Evolutionary conservation across 2,888 invertebrate genomes (phyloP).

Genomic region (Aporophyla lueneburgensis): DNA sequence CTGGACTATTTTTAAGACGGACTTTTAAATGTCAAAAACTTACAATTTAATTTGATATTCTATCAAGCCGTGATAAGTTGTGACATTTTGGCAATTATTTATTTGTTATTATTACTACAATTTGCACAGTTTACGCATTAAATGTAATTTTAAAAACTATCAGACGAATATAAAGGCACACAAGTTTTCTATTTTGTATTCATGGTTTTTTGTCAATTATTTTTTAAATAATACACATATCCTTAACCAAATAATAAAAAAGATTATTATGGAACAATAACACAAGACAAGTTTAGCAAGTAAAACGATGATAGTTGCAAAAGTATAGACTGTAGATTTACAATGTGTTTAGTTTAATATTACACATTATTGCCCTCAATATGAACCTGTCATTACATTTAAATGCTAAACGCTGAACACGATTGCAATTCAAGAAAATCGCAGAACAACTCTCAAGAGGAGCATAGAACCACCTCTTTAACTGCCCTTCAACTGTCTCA

Average conservation of each 20-base stretch:
- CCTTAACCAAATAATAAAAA: too few relatives aligned
- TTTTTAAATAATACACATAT: too few relatives aligned
- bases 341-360: too few relatives aligned
- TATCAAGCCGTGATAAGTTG: background rate
- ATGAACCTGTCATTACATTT: background rate
- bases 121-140: background rate
- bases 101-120: background rate
- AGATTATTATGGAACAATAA: too few relatives aligned
- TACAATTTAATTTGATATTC: background rate
- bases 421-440: constrained; percentile 2
- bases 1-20: background rate
- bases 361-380: background rate
- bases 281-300: too few relatives aligned
- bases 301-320: too few relatives aligned
- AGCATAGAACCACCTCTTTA: background rate
- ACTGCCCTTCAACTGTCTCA: background rate
- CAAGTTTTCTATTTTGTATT: too few relatives aligned
- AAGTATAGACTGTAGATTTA: too few relatives aligned
- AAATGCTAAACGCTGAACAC: constrained; percentile 10
- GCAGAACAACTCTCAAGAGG: background rate
- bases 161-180: background rate
- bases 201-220: too few relatives aligned
- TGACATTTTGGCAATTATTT: background rate
- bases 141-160: background rate
- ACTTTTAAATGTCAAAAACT: background rate